Evolutionary conservation across 2,888 invertebrate species (phyloP).

Genomic region (Fabriciana adippe): DNA sequence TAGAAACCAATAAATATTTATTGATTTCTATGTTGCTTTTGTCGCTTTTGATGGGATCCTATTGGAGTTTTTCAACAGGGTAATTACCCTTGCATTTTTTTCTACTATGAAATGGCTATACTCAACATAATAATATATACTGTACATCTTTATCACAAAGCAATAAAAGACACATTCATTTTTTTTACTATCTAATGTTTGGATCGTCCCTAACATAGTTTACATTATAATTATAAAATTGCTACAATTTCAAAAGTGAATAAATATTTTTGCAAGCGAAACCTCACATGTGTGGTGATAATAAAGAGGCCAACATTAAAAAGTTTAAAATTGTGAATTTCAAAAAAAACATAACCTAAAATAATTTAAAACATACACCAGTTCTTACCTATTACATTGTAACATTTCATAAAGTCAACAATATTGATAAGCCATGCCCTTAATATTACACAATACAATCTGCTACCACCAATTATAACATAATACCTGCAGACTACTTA

Average conservation of each 20-base stretch:
- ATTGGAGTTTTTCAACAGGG: no score
- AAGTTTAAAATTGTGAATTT: neutral
- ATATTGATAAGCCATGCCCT: constrained; percentile 24
- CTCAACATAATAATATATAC: neutral
- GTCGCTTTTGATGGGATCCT: no score
- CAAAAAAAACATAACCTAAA: constrained; percentile 9
- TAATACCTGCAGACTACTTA: constrained; percentile 38
- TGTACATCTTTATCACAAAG: constrained; percentile 1
- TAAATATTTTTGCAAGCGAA: no score
- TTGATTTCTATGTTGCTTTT: no score
- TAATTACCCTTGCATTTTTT: neutral
- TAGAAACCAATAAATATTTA: no score
- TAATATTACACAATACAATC: constrained; percentile 31
- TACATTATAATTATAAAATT: neutral
- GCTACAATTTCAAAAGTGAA: no score
- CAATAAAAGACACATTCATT: constrained; percentile 1
- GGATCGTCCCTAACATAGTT: neutral
- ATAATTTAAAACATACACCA: constrained; percentile 17
- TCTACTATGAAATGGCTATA: neutral
- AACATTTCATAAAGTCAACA: constrained; percentile 31
- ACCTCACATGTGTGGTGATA: no score
- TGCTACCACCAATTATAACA: constrained; percentile 33
- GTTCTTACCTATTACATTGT: constrained; percentile 20
- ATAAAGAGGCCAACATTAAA: neutral
- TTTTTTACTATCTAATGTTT: constrained; percentile 23